A percentile compares a stretch with the other conserved stretches of the same genome.
These are phyloP conservation scores for Aphidius gifuensis DNA, from an alignment of 1,140 invertebrate genomes.

Conservation along the genomic window DNA sequence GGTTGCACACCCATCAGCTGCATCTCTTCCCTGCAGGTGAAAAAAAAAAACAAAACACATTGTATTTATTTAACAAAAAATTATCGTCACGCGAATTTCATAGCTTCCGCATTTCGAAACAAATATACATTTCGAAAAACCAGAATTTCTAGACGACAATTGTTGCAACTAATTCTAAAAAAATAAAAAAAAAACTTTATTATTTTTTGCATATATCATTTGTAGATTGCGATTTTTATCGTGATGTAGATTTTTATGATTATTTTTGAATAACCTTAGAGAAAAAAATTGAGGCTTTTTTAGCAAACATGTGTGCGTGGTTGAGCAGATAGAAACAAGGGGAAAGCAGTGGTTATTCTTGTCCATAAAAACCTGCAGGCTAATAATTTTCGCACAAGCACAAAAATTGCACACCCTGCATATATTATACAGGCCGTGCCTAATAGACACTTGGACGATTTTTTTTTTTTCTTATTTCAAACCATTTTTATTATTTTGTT, in stretches of 20 bases:
- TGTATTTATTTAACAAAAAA: no score
- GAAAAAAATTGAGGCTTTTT: background rate
- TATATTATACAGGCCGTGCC: constrained; percentile 26
- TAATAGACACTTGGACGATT: constrained; percentile 19
- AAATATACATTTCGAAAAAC: no score
- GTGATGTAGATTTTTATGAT: background rate
- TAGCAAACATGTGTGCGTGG: background rate
- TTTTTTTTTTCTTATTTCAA: constrained; percentile 9
- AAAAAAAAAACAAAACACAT: no score
- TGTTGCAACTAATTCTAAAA: no score
- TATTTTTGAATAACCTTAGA: background rate
- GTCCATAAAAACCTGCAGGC: background rate
- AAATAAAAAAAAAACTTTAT: no score
- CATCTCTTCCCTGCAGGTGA: no score
- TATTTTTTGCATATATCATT: no score
- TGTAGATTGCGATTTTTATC: background rate
- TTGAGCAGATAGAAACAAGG: background rate
- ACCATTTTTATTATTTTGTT: constrained; percentile 7
- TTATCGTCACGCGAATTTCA: no score
- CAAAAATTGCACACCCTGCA: constrained; percentile 30
- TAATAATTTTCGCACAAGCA: constrained; percentile 14
- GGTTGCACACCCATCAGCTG: no score
- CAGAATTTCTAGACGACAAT: no score
- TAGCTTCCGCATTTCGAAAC: no score
- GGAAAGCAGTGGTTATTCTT: background rate